Evolutionary conservation across 2,113 vertebrate species (phyloP).

Genomic region (Corapipo altera): DNA sequence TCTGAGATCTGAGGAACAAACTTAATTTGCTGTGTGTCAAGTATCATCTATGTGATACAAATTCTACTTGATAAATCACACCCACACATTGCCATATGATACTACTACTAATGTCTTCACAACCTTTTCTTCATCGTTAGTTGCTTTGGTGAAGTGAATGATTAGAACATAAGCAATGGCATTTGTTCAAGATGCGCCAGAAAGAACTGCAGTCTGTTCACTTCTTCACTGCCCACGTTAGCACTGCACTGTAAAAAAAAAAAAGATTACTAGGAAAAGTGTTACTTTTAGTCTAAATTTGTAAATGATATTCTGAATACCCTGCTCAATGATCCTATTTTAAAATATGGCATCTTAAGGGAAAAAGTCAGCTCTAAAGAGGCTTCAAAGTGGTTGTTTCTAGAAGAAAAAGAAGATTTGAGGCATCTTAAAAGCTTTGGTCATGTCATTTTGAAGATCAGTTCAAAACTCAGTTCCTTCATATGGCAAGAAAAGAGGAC

Average conservation of each 20-base stretch:
- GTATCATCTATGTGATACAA: neutral
- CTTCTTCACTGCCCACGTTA: neutral
- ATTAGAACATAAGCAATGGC: neutral
- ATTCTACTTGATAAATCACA: neutral
- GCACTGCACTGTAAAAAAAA: neutral
- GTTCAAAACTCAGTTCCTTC: neutral
- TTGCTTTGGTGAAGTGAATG: neutral
- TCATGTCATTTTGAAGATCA: neutral
- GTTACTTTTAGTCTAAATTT: conserved; percentile 13
- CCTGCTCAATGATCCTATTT: neutral
- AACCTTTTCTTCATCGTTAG: neutral
- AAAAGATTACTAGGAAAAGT: neutral
- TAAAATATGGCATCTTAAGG: neutral
- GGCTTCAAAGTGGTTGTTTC: neutral
- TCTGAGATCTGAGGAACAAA: neutral
- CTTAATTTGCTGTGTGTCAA: neutral
- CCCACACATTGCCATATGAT: neutral
- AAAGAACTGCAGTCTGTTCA: neutral
- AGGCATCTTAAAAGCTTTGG: neutral
- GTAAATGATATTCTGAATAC: neutral
- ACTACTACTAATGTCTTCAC: neutral
- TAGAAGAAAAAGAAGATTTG: neutral
- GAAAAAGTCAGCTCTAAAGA: neutral
- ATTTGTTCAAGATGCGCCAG: neutral
- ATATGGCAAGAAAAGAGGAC: neutral